These are phyloP conservation scores for Aphelenchoides bicaudatus DNA, from an alignment of 2,888 invertebrate genomes.

Conservation along the genomic window DNA sequence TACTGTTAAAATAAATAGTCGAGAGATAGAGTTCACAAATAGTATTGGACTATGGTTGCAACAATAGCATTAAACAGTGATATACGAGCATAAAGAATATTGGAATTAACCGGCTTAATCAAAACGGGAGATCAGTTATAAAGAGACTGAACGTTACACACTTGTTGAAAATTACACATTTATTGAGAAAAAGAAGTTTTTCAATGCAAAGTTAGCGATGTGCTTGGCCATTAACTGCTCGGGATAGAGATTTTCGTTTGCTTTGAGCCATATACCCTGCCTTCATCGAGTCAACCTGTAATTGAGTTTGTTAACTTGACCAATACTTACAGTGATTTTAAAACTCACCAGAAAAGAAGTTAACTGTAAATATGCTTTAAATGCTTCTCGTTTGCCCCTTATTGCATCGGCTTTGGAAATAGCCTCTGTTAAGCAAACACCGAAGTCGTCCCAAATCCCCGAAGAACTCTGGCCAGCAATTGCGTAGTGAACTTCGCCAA, in stretches of 20 bases:
- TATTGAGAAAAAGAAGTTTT: too few relatives aligned
- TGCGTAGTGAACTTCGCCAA: constrained; percentile 49
- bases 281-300: constrained; percentile 49
- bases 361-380: constrained; percentile 54
- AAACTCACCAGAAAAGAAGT: constrained; percentile 47
- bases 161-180: too few relatives aligned
- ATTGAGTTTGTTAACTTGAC: background rate
- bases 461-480: constrained; percentile 47
- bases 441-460: constrained; percentile 54
- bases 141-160: too few relatives aligned
- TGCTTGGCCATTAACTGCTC: constrained; percentile 28
- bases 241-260: constrained; percentile 38
- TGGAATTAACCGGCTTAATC: too few relatives aligned
- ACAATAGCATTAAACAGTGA: too few relatives aligned
- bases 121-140: too few relatives aligned
- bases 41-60: too few relatives aligned
- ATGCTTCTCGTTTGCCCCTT: constrained; percentile 55
- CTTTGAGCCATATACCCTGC: constrained; percentile 50
- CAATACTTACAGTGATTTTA: constrained; percentile 1
- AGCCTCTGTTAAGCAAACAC: constrained; percentile 54
- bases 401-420: constrained; percentile 53
- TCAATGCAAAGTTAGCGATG: too few relatives aligned
- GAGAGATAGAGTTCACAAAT: too few relatives aligned
- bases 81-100: too few relatives aligned
- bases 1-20: too few relatives aligned